phyloP scores from a whole-genome alignment of 2,888 invertebrate species.

The Thymelicus sylvestris region DNA sequence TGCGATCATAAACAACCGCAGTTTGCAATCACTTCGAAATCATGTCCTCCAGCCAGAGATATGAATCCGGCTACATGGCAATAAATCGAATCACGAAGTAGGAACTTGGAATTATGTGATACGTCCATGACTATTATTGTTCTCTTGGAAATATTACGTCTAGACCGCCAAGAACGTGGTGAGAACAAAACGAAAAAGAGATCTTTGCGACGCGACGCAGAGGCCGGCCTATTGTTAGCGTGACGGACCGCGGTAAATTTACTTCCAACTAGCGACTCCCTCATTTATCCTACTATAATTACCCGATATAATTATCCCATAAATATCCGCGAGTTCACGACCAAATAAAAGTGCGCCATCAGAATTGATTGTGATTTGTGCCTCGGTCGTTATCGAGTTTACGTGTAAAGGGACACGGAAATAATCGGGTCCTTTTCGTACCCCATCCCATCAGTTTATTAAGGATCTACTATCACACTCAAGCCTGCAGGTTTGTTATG shows the following conservation, averaged over 20 bases:
- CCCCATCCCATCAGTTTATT: slow-evolving; percentile 25
- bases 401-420: slow-evolving; percentile 34
- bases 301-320: slow-evolving; percentile 69
- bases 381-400: slow-evolving; percentile 27
- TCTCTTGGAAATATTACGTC: slow-evolving; percentile 75
- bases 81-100: slow-evolving; percentile 33
- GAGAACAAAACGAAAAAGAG: slow-evolving; percentile 69
- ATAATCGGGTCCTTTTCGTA: slow-evolving; percentile 24
- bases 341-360: slow-evolving; percentile 25
- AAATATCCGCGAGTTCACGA: slow-evolving; percentile 51
- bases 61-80: slow-evolving; percentile 18
- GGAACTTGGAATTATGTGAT: slow-evolving; percentile 54
- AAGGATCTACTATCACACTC: slow-evolving; percentile 36
- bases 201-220: slow-evolving; percentile 56
- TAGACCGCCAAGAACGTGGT: slow-evolving; percentile 75
- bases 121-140: slow-evolving; percentile 61
- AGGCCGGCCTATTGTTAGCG: slow-evolving; percentile 78
- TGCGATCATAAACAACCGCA: slow-evolving; percentile 31
- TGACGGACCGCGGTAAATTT: slow-evolving; percentile 72
- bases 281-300: slow-evolving; percentile 68
- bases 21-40: slow-evolving; percentile 33
- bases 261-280: slow-evolving; percentile 57
- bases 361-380: slow-evolving; percentile 30
- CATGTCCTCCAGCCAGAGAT: slow-evolving; percentile 36
- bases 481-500: slow-evolving; percentile 38